phyloP scores from a whole-genome alignment of 1,140 invertebrate species.

The Pseudomyrmex dendroicus region DNA sequence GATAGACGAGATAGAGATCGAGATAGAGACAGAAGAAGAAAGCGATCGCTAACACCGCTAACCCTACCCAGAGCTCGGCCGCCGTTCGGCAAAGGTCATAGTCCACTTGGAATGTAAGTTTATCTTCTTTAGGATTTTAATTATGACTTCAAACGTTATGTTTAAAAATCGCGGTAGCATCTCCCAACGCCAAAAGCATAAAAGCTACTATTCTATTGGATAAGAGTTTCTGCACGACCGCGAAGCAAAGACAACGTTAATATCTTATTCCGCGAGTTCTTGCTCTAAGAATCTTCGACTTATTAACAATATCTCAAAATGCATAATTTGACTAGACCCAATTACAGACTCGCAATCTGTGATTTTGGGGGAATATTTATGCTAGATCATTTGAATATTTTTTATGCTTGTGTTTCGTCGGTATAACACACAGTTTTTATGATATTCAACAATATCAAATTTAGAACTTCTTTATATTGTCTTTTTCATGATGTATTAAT shows the following conservation, averaged over 20 bases:
- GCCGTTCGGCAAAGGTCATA: conserved; percentile 83
- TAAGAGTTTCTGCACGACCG: no score
- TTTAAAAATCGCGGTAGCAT: no score
- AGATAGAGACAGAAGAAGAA: conserved; percentile 84
- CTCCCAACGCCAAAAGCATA: no score
- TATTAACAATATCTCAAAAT: neutral
- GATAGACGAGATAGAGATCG: conserved; percentile 80
- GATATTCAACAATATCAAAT: conserved; percentile 44
- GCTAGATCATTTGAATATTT: conserved; percentile 63
- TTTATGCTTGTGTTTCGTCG: neutral
- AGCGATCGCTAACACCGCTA: conserved; percentile 84
- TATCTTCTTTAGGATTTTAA: neutral
- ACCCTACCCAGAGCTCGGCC: conserved; percentile 83
- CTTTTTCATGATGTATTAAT: neutral
- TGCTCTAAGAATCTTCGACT: no score
- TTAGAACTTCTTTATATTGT: neutral
- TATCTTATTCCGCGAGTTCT: no score
- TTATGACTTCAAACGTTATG: no score
- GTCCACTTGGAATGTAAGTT: conserved; percentile 84
- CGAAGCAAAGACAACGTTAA: no score
- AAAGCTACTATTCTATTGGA: no score
- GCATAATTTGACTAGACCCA: conserved; percentile 76
- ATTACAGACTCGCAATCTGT: conserved; percentile 57
- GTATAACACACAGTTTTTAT: conserved; percentile 6
- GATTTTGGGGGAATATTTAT: conserved; percentile 72